Evolutionary conservation across 2,113 vertebrate genomes (phyloP).

Genomic region (Leptodactylus fuscus): DNA sequence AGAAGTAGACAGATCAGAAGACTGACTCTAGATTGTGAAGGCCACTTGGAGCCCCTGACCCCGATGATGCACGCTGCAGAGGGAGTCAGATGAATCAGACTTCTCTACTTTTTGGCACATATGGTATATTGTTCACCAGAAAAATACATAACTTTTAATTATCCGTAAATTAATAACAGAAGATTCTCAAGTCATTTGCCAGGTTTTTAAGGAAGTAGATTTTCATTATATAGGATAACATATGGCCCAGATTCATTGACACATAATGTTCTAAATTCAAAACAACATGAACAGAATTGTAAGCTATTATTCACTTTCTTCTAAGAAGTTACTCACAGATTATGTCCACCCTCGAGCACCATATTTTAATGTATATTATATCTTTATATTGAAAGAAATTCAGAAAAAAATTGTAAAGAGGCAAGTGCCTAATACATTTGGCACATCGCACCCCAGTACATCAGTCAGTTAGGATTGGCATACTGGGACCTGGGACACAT

Average conservation of each 20-base stretch:
- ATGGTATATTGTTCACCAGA: too few species aligned
- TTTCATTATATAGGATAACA: background rate
- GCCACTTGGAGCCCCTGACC: too few species aligned
- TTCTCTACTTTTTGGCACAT: background rate
- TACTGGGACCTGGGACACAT: too few species aligned
- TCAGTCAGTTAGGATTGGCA: too few species aligned
- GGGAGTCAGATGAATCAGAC: too few species aligned
- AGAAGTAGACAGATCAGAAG: too few species aligned
- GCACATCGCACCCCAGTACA: too few species aligned
- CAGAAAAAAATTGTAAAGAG: too few species aligned
- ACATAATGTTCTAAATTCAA: background rate
- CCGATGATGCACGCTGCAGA: background rate
- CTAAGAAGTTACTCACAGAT: background rate
- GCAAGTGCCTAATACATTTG: too few species aligned
- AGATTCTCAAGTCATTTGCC: background rate
- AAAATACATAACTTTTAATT: slow-evolving; percentile 2
- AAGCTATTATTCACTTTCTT: background rate
- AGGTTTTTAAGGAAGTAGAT: slow-evolving; percentile 1
- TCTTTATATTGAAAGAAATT: too few species aligned
- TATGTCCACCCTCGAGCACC: background rate
- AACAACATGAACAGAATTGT: background rate
- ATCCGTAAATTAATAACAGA: background rate
- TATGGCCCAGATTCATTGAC: background rate
- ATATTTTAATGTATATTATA: too few species aligned
- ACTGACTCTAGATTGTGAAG: too few species aligned